These are phyloP conservation scores for Phortica magna DNA, from an alignment of 2,888 invertebrate species.

Conservation along the genomic window DNA sequence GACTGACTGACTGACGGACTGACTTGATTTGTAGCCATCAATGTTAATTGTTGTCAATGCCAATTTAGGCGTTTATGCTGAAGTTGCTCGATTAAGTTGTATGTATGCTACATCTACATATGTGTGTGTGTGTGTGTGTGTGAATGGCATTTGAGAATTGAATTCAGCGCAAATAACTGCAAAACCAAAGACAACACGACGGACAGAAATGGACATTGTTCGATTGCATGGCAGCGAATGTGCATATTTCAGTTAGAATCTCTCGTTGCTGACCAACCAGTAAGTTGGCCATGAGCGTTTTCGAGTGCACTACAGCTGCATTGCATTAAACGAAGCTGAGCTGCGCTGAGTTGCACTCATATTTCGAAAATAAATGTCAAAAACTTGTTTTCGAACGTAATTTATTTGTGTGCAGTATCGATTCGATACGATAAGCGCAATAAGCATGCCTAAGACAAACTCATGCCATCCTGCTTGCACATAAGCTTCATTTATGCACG, in stretches of 20 bases:
- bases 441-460: too few species aligned
- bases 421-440: too few species aligned
- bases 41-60: slow-evolving; percentile 15
- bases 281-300: slow-evolving; percentile 8
- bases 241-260: slow-evolving; percentile 8
- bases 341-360: not conserved
- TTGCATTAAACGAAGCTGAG: not conserved
- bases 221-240: not conserved
- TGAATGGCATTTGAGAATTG: slow-evolving; percentile 42
- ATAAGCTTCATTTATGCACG: too few species aligned
- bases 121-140: slow-evolving; percentile 26
- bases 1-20: not conserved
- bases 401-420: too few species aligned
- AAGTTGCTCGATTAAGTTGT: not conserved
- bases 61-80: slow-evolving; percentile 14
- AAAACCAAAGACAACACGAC: slow-evolving; percentile 37
- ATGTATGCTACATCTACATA: slow-evolving; percentile 35
- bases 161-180: slow-evolving; percentile 71
- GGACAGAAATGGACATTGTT: not conserved
- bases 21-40: slow-evolving; percentile 24
- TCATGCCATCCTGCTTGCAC: too few species aligned
- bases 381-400: not conserved
- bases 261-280: not conserved
- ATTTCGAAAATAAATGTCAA: not conserved
- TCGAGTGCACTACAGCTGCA: not conserved